phyloP scores from a whole-genome alignment of 2,113 vertebrate species.

The Ibidorhyncha struthersii region DNA sequence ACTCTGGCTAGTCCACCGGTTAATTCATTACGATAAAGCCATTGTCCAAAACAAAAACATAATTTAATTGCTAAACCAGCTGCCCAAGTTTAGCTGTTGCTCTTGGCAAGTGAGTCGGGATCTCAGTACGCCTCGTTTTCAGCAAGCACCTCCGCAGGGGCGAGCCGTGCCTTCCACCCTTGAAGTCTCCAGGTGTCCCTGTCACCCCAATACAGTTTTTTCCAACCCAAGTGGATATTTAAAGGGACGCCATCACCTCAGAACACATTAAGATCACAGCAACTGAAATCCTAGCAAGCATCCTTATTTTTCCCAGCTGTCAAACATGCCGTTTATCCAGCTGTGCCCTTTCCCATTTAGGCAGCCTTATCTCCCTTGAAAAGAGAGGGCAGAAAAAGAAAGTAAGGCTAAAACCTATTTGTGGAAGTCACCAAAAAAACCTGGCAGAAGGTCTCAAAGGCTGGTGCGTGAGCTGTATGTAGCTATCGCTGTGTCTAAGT shows the following conservation, averaged over 20 bases:
- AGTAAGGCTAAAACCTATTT: background rate
- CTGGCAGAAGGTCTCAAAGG: background rate
- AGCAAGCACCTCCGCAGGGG: background rate
- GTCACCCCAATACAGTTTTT: background rate
- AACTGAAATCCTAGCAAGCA: background rate
- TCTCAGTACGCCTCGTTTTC: background rate
- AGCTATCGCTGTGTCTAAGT: background rate
- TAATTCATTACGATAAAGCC: conserved; percentile 26
- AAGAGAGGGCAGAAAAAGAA: background rate
- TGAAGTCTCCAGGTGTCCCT: background rate
- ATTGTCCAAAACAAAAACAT: conserved; percentile 47
- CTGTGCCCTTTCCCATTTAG: background rate
- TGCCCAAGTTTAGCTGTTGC: background rate
- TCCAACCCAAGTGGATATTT: background rate
- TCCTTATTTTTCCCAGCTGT: background rate
- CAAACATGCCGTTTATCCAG: background rate
- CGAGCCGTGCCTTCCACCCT: background rate
- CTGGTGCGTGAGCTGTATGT: background rate
- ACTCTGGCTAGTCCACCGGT: background rate
- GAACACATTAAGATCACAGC: background rate
- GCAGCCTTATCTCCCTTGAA: background rate
- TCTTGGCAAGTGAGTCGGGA: background rate
- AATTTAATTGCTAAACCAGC: conserved; percentile 51
- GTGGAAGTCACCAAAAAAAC: background rate
- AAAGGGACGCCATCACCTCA: background rate